These are phyloP conservation scores for Glyptemys insculpta DNA, from an alignment of 2,797 vertebrate genomes.

Conservation along the genomic window DNA sequence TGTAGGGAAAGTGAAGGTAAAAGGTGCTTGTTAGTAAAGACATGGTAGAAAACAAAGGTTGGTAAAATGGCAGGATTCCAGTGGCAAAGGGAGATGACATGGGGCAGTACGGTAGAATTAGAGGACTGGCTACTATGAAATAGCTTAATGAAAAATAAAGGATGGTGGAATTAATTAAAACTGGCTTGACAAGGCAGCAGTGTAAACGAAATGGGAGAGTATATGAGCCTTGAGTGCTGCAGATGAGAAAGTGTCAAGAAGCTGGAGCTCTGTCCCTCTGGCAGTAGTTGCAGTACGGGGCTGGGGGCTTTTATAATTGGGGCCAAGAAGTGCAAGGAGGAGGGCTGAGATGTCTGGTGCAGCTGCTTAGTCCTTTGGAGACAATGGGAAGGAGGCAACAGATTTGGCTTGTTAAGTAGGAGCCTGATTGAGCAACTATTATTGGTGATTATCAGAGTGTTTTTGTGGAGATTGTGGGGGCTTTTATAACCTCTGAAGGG, in stretches of 20 bases:
- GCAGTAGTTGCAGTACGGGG: background rate
- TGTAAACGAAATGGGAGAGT: conserved; percentile 16
- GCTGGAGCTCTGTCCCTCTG: background rate
- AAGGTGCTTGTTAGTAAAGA: background rate
- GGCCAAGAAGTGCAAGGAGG: background rate
- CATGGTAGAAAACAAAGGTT: background rate
- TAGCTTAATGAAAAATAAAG: background rate
- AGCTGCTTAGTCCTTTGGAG: background rate
- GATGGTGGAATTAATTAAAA: background rate
- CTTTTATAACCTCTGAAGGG: background rate
- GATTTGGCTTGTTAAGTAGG: background rate
- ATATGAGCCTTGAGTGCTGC: background rate
- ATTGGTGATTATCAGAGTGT: background rate
- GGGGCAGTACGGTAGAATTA: background rate
- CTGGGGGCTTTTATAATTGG: background rate
- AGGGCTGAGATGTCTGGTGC: background rate
- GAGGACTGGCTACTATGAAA: background rate
- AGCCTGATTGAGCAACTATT: background rate
- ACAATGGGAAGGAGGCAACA: background rate
- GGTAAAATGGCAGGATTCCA: background rate
- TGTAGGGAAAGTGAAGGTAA: background rate
- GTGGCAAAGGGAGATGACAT: background rate
- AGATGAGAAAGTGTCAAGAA: background rate
- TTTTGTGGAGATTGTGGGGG: background rate
- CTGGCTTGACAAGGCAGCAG: background rate